Evolutionary conservation across 2,113 vertebrate species (phyloP).

Genomic region (Rynchops niger): DNA sequence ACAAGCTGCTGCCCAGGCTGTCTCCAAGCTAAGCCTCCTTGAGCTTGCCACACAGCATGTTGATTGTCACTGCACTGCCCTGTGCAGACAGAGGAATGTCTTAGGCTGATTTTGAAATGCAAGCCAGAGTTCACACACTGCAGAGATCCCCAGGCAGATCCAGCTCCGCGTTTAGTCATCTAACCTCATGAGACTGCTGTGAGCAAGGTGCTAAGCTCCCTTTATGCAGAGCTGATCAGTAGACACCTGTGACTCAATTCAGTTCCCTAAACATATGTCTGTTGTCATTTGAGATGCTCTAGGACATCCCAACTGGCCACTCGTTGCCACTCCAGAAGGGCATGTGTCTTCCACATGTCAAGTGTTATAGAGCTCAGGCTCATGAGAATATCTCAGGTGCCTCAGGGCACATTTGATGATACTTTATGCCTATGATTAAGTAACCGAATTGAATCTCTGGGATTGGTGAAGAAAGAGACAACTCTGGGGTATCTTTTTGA

Average conservation of each 20-base stretch:
- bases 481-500: background rate
- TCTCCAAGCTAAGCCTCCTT: background rate
- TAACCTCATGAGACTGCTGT: background rate
- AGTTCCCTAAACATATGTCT: background rate
- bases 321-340: background rate
- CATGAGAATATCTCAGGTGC: background rate
- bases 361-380: background rate
- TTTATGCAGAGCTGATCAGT: background rate
- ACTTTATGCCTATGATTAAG: background rate
- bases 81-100: background rate
- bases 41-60: background rate
- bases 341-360: background rate
- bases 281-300: background rate
- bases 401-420: background rate
- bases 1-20: background rate
- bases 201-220: background rate
- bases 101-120: background rate
- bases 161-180: background rate
- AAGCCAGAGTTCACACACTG: background rate
- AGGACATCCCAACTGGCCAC: background rate
- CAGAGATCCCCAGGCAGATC: background rate
- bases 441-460: background rate
- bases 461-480: background rate
- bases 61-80: background rate
- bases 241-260: rapidly evolving